Evolutionary conservation across 2,113 vertebrate species (phyloP).

Genomic region (Tragelaphus buxtoni): DNA sequence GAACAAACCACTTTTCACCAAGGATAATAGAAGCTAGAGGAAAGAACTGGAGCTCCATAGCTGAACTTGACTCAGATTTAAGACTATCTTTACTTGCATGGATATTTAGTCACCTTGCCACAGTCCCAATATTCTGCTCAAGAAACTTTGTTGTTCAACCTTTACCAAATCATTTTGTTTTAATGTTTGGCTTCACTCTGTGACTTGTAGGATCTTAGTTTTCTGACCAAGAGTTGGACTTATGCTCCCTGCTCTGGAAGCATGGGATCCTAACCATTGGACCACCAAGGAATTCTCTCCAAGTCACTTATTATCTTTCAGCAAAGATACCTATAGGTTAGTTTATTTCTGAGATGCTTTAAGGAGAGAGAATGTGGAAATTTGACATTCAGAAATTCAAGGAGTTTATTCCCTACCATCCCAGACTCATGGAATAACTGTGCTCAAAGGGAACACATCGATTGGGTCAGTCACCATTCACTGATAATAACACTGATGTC

Average conservation of each 20-base stretch:
- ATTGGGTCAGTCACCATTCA: background rate
- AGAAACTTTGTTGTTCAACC: background rate
- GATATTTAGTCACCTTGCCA: background rate
- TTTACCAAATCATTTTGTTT: background rate
- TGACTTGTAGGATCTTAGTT: background rate
- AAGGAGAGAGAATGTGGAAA: background rate
- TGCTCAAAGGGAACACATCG: background rate
- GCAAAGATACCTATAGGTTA: background rate
- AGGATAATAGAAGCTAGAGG: background rate
- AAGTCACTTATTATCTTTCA: background rate
- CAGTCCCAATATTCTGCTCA: background rate
- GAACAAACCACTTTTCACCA: background rate
- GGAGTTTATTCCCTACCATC: background rate
- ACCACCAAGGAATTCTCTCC: background rate
- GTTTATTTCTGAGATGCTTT: background rate
- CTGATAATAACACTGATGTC: background rate
- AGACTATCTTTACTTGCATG: background rate
- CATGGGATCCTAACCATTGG: background rate
- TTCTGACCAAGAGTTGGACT: background rate
- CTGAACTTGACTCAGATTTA: background rate
- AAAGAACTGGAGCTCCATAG: fast-evolving
- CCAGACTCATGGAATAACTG: no score
- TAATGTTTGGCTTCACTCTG: background rate
- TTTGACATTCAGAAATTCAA: background rate
- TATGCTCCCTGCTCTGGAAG: background rate